Evolutionary conservation across 2,888 invertebrate genomes (phyloP).

Genomic region (Macrosiphum euphorbiae): DNA sequence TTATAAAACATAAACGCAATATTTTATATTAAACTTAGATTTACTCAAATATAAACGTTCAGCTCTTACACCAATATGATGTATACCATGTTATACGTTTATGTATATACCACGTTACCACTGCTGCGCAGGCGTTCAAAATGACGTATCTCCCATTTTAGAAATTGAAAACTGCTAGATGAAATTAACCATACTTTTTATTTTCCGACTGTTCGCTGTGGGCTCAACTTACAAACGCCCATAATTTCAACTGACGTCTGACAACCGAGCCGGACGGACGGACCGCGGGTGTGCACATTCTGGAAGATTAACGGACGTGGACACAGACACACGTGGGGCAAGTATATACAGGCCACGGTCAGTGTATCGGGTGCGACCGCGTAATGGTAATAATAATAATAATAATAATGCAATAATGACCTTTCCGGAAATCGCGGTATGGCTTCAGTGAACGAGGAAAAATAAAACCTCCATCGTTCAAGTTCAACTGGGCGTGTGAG

Average conservation of each 20-base stretch:
- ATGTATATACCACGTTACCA: too few species aligned
- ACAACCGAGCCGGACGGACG: background rate
- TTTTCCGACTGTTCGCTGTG: background rate
- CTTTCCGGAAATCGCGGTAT: background rate
- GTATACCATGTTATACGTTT: too few species aligned
- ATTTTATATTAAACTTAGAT: too few species aligned
- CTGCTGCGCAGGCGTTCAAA: too few species aligned
- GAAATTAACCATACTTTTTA: background rate
- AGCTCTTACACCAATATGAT: too few species aligned
- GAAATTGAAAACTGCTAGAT: background rate
- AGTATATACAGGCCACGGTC: background rate
- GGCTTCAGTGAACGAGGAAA: background rate
- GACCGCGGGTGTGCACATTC: background rate
- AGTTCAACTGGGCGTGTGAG: slow-evolving; percentile 7
- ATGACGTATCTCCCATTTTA: background rate
- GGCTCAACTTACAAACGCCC: background rate
- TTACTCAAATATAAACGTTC: too few species aligned
- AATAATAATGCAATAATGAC: background rate
- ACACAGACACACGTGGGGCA: background rate
- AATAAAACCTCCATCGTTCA: background rate
- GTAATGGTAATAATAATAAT: background rate
- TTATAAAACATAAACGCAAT: too few species aligned
- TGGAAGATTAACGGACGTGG: background rate
- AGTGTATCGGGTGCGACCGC: background rate
- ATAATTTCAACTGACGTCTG: background rate